Base-by-base conservation (phyloP, 2,888 invertebrate genomes). In the Cheilosia soror region DNA sequence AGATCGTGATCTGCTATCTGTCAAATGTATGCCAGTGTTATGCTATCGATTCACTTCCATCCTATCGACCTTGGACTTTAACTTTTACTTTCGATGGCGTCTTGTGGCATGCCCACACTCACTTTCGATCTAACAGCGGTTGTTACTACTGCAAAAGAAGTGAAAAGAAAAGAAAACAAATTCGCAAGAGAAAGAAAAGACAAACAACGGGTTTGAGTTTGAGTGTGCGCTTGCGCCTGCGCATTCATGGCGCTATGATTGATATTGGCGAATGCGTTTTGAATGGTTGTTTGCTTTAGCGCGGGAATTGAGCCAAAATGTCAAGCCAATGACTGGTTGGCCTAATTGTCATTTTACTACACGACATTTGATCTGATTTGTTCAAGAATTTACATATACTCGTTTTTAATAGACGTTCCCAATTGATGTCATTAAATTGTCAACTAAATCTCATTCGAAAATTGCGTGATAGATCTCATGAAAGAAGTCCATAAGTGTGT, bases 21-120 rank as follows among this genome's bases (percentile, higher is more conserved):
- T 68, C 72, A 68, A 44, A 58, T 51, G 13, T 2, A 11, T 37
- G 7, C 2, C 51, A 58, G 53, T 60, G 71, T 57, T 49, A 55
- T 55, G 40, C 15, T 33, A 42, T 53, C 20, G 20, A 20, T 20
- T 20, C 20, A 44, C 29, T 29, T 20, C 15, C 72, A 55, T 71
- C 80, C 71, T 44, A 68, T 55, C 85, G 81, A 85, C 85, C 85
- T 85, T 85, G 85, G 85, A 85, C 85, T 85, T 72, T 66, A 75
- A 77, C 85, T 85, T 81, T 85, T 85, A 85, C 85, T 85, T 85
- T 81, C 80, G 60, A 68, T 72, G 13, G 66, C 60, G 60, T 44
- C 68, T 75, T 75, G 65, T 72, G 79, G 73, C 60, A 71, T 69
- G 65, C 58, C 62, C 51, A 79, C 78, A 82, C 69, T 73, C 60